Base-by-base conservation (phyloP, 2,888 invertebrate genomes). In the Eupeodes luniger region DNA sequence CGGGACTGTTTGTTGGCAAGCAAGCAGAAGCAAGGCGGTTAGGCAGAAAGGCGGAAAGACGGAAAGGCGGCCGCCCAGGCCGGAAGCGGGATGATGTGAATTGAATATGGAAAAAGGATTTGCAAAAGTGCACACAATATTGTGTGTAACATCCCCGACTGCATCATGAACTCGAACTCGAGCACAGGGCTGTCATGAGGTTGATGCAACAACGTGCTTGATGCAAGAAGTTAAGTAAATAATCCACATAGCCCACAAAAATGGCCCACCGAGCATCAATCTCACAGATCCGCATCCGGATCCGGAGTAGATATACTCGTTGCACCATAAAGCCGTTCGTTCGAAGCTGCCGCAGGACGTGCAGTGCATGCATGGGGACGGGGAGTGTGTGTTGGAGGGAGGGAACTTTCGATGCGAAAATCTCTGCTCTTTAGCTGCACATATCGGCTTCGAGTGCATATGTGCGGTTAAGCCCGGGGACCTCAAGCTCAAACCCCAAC, bases 161-260 rank as follows among this genome's bases (percentile, higher is more conserved):
- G 81, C 87, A 88, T 88, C 83, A 83, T 83, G 87, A 79, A 87
- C 78, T 70, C 70, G 55, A 72, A 72, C 47, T 14, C 55, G 10
- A 49, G 57, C 77, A 55, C 59, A 69, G 59, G 70, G 53, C 44
- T 49, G 78, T 53, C 59, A 75, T 67, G 72, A 76, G 81, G 57
- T 55, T 67, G 59, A 83, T 88, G 88, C 88, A 88, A 81, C 88
- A 84, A 81, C 76, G 81, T 88, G 84, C 88, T 78, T 69, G 27
- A 27, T 27, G 59, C 55, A 55, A 77, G 70, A 78, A 81, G 81
- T 75, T 84, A 85, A 88, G 88, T 88, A 85, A 88, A 88, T 85
- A 88, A 88, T 88, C 85, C 88, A 81, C 88, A 88, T 78, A 88
- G 59, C 81, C 88, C 88, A 84, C 88, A 88, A 88, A 88, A 88